Evolutionary conservation across 2,888 invertebrate genomes (phyloP).

Genomic region (Buathra laborator): DNA sequence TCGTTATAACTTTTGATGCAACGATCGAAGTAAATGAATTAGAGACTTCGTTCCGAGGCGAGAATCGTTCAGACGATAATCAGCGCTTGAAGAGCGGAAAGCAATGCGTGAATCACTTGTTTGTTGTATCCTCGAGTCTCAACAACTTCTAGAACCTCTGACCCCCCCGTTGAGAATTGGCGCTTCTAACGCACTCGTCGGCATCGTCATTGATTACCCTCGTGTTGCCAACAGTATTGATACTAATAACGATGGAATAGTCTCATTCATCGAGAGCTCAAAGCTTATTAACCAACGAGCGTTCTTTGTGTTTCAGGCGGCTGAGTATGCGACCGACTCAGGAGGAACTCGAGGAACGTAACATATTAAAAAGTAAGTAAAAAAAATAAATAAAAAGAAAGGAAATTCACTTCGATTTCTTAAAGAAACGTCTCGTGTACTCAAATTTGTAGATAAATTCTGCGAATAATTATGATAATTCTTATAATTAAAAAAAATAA

Average conservation of each 20-base stretch:
- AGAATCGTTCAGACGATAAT: conserved; percentile 19
- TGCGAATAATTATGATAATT: neutral
- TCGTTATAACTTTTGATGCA: neutral
- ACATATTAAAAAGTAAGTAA: conserved; percentile 97
- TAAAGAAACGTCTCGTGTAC: neutral
- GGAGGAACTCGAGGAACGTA: conserved; percentile 98
- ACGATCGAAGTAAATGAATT: neutral
- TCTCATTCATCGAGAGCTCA: neutral
- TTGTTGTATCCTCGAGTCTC: conserved; percentile 51
- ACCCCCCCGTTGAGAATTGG: conserved; percentile 51
- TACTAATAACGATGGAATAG: neutral
- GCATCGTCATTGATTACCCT: neutral
- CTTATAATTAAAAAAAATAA: neutral
- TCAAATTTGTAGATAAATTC: neutral
- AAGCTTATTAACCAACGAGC: conserved; percentile 7
- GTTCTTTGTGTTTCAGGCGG: conserved; percentile 87
- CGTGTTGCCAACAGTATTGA: conserved; percentile 3
- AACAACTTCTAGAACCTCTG: conserved; percentile 44
- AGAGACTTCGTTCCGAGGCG: neutral
- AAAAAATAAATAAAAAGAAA: neutral
- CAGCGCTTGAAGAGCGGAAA: neutral
- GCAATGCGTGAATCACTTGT: conserved; percentile 70
- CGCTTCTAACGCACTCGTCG: neutral
- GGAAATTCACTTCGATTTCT: neutral
- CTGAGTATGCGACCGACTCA: conserved; percentile 99